Evolutionary conservation across 1,140 invertebrate species (phyloP).

Genomic region (Drosophila biarmipes): DNA sequence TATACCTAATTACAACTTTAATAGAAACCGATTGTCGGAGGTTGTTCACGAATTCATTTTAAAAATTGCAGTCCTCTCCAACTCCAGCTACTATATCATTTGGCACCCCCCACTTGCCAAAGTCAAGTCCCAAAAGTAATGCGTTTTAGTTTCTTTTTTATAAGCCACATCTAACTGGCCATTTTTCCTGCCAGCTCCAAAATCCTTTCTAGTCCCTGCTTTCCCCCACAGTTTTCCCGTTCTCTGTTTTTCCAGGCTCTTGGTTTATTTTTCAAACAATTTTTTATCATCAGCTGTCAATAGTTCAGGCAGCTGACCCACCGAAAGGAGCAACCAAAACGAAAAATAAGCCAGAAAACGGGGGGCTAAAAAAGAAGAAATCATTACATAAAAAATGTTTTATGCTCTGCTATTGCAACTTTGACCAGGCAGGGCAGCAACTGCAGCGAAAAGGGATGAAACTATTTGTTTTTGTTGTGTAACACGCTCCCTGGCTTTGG

Average conservation of each 20-base stretch:
- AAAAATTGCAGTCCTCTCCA: background rate
- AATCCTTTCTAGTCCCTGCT: slow-evolving; percentile 7
- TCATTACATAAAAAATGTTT: slow-evolving; percentile 81
- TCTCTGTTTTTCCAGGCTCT: slow-evolving; percentile 23
- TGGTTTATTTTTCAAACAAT: slow-evolving; percentile 70
- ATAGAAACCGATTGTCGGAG: too few relatives aligned
- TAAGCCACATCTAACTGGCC: slow-evolving; percentile 9
- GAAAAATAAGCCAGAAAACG: slow-evolving; percentile 33
- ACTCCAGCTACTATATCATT: background rate
- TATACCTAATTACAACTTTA: too few relatives aligned
- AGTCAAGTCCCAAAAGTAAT: slow-evolving; percentile 10
- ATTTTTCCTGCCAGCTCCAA: background rate
- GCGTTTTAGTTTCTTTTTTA: slow-evolving; percentile 8
- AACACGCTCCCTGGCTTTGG: slow-evolving; percentile 45
- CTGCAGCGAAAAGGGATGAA: slow-evolving; percentile 6
- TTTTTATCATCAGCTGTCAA: slow-evolving; percentile 82
- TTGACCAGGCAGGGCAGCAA: slow-evolving; percentile 65
- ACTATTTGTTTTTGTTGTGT: slow-evolving; percentile 35
- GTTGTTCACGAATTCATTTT: too few relatives aligned
- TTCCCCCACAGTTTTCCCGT: background rate
- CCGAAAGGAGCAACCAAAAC: slow-evolving; percentile 44
- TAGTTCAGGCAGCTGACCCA: slow-evolving; percentile 70
- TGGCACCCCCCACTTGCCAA: background rate
- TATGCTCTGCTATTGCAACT: slow-evolving; percentile 77
- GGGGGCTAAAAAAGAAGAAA: slow-evolving; percentile 32